Evolutionary conservation across 2,113 vertebrate genomes (phyloP), one percentile per base, ranked within the genome.

Genomic region (Ctenomys sociabilis): DNA sequence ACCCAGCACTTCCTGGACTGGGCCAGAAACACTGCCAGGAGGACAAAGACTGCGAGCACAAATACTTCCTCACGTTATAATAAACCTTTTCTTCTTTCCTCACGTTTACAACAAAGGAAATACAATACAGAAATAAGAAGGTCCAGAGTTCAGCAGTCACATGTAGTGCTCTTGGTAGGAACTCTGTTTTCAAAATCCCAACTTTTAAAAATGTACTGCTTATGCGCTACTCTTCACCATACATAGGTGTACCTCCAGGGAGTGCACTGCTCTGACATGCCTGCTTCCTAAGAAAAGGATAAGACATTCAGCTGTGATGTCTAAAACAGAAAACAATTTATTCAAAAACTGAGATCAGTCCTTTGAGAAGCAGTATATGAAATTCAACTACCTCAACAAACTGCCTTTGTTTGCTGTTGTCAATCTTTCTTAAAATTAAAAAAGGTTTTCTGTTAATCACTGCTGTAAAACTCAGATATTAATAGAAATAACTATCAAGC

Each of bases 241-340:
- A 94, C 81, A 59, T 9, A 96, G 87, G 84, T 93, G 87, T 66
- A 77, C 72, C 12, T 52, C 40, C 28, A 72, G 26, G n/a, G 52
- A 84, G 45, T 83, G 59, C 63, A 72, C 72, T 3, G 93, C 4
- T 68, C 90, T 66, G 63, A 85, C 32, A 75, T 8, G 87, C 17
- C 8, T 82, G 35, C 52, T 88, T 95, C 45, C 54, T 54, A 82
- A 92, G 57, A 96, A 93, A 81, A 59, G 40, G 93, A 64, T 93
- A 88, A 91, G 64, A 96, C 11, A 89, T 57, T 91, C 9, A 84
- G 90, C 22, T 77, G 2, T 24, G 5, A 86, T 97, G 97, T 90
- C 57, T 94, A 87, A 96, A 37, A 95, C 3, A 95, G 35, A 90
- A 85, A 94, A 80, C 10, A 96, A 87, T 66, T 86, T 88, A 91